Evolutionary conservation across 2,888 invertebrate genomes (phyloP).

Genomic region (Deilephila elpenor): DNA sequence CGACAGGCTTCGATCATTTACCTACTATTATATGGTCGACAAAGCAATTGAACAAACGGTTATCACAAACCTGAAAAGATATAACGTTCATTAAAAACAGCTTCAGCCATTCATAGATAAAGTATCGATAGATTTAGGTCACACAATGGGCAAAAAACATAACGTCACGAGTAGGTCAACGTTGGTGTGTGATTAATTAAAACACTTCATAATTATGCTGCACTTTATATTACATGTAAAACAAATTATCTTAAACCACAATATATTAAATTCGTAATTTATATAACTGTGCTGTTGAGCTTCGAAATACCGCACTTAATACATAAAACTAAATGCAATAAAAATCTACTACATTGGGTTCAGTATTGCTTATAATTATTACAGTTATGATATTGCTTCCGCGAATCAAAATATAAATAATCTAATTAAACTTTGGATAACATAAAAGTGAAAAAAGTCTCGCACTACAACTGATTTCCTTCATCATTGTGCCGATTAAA

Average conservation of each 20-base stretch:
- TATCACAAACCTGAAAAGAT: not conserved
- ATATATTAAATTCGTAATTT: constrained; percentile 41
- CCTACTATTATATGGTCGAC: not conserved
- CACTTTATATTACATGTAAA: constrained; percentile 56
- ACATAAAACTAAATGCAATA: constrained; percentile 44
- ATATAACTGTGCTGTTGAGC: constrained; percentile 41
- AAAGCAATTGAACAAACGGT: not conserved
- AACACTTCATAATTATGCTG: constrained; percentile 46
- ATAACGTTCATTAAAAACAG: not conserved
- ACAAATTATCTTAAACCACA: constrained; percentile 50
- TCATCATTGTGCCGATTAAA: not conserved
- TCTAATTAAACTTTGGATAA: constrained; percentile 20
- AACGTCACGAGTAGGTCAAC: not conserved
- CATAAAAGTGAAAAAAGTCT: not conserved
- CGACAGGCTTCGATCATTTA: constrained; percentile 26
- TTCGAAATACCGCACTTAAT: constrained; percentile 34
- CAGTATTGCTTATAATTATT: not conserved
- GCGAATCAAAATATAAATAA: not conserved
- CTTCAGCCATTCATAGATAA: not conserved
- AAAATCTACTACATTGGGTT: constrained; percentile 3
- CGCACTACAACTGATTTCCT: not conserved
- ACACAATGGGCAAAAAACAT: not conserved
- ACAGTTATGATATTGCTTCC: not conserved
- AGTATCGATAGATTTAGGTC: too few species aligned
- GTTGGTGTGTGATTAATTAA: constrained; percentile 39